Percentiles rank a stretch among this genome's conserved stretches.
phyloP scores from a whole-genome alignment of 2,888 invertebrate species.

The Campoplex capitator region DNA sequence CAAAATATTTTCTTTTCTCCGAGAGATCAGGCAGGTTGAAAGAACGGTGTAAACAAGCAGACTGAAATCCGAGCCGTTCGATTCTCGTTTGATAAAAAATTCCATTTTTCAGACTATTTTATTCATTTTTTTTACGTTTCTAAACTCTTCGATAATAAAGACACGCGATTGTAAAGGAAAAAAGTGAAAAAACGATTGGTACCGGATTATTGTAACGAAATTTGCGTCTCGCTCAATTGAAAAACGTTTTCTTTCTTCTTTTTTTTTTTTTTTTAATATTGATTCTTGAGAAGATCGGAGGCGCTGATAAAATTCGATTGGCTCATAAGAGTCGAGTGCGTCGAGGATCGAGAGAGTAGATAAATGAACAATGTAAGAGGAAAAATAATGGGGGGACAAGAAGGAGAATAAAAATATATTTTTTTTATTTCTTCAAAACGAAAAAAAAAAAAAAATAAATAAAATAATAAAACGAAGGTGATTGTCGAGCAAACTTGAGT shows the following conservation, averaged over 20 bases:
- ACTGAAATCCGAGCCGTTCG: neutral
- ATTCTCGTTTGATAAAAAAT: neutral
- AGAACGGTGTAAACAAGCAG: neutral
- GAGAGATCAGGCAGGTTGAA: neutral
- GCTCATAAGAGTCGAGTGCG: neutral
- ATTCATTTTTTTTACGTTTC: neutral
- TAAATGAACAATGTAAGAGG: neutral
- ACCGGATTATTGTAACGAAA: neutral
- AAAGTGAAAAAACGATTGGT: neutral
- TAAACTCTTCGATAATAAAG: neutral
- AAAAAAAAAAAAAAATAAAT: neutral
- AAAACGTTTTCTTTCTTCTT: neutral
- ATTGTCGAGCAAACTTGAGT: slow-evolving; percentile 40
- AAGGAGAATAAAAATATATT: neutral
- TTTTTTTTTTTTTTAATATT: neutral
- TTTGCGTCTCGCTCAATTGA: slow-evolving; percentile 13
- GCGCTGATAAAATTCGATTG: slow-evolving; percentile 20
- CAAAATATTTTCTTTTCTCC: too few species aligned
- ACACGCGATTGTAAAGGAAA: neutral
- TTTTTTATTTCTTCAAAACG: neutral
- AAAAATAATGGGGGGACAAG: neutral
- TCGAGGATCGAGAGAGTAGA: neutral
- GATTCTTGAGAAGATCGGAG: slow-evolving; percentile 1
- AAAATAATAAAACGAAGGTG: neutral
- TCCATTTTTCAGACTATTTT: neutral